phyloP scores from a whole-genome alignment of 2,888 invertebrate genomes.

The Athalia rosae region DNA sequence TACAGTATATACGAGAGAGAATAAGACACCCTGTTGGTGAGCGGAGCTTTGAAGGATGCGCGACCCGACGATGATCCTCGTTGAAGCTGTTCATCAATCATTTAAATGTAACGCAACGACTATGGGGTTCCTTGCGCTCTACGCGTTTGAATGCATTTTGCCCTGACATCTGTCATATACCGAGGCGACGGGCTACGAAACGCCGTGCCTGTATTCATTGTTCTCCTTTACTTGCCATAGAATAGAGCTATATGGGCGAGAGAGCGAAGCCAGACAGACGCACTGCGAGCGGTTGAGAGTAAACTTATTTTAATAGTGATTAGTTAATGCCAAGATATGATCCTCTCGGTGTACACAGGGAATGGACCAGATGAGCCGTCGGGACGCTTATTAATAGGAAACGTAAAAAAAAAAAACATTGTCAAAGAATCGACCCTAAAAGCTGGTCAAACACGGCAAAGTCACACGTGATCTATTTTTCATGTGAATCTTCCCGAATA shows the following conservation, averaged over 20 bases:
- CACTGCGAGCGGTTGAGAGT: conserved; percentile 19
- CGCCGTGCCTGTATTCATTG: conserved; percentile 38
- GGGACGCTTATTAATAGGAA: not conserved
- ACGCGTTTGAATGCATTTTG: conserved; percentile 60
- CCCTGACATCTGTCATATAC: conserved; percentile 69
- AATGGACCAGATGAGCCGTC: not conserved
- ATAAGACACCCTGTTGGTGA: conserved; percentile 26
- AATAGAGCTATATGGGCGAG: not conserved
- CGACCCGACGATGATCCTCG: conserved; percentile 68
- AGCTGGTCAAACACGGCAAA: not conserved
- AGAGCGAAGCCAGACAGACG: conserved; percentile 10
- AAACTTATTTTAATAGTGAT: conserved; percentile 44
- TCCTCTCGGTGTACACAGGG: not conserved
- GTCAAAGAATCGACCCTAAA: not conserved
- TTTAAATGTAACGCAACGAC: conserved; percentile 66
- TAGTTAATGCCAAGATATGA: conserved; percentile 45
- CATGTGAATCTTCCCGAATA: not conserved
- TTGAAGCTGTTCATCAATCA: conserved; percentile 71
- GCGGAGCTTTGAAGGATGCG: conserved; percentile 25
- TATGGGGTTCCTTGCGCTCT: conserved; percentile 43
- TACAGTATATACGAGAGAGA: not conserved
- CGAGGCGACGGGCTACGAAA: conserved; percentile 33
- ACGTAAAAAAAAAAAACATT: not conserved
- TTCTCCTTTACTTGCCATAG: conserved; percentile 24
- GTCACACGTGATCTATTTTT: not conserved